phyloP scores from a whole-genome alignment of 2,797 vertebrate species.

The Xiphorhynchus erythropygius region DNA sequence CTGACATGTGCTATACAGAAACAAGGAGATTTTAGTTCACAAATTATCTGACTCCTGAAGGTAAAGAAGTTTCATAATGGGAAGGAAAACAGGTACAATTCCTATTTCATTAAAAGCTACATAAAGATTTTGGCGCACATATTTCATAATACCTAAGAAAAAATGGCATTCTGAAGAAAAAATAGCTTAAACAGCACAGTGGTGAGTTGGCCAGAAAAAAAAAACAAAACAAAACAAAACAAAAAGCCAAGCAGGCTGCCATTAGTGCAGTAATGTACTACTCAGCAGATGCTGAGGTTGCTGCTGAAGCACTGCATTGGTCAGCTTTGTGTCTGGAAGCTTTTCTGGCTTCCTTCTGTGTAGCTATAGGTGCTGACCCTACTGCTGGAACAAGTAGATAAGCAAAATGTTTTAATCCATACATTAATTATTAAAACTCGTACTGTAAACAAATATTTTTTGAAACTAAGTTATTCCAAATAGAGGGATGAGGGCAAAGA shows the following conservation, averaged over 20 bases:
- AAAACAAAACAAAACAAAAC: not conserved
- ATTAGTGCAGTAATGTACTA: not conserved
- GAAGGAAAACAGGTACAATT: not conserved
- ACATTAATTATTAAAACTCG: slow-evolving; percentile 72
- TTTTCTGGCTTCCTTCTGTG: slow-evolving; percentile 26
- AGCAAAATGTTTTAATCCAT: slow-evolving; percentile 57
- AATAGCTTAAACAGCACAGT: not conserved
- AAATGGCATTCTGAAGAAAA: not conserved
- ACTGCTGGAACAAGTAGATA: slow-evolving; percentile 69
- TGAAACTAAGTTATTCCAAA: slow-evolving; percentile 39
- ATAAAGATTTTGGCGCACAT: not conserved
- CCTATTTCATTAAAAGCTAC: not conserved
- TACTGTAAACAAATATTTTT: slow-evolving; percentile 65
- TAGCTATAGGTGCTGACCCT: slow-evolving; percentile 58
- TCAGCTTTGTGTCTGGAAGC: not conserved
- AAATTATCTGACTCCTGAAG: not conserved
- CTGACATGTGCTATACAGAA: not conserved
- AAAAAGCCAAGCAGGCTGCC: not conserved
- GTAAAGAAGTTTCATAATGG: not conserved
- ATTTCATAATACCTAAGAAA: not conserved
- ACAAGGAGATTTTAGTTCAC: not conserved
- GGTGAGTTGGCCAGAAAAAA: not conserved
- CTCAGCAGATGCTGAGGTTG: not conserved
- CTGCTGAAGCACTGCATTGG: not conserved
- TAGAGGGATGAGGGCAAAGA: not conserved